Base-by-base conservation (phyloP, 1,140 invertebrate genomes). In the Stratiolaelaps scimitus region DNA sequence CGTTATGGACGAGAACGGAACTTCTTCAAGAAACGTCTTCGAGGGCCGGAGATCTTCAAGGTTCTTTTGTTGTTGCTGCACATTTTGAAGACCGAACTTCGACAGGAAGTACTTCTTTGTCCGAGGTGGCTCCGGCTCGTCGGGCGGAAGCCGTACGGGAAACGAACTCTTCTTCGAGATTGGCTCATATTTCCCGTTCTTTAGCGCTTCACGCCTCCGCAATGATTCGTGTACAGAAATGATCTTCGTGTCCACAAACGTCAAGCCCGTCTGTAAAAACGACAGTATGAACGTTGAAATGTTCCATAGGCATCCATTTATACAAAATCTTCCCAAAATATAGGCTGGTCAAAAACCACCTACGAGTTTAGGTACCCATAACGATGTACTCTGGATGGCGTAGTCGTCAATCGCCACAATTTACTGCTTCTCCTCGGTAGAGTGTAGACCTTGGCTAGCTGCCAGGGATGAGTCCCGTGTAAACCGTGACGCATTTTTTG, bases 91-190 rank as follows among this genome's bases (percentile, higher is more conserved):
- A 1, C 53, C 53, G 23, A 60, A 60, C 17, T 34, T 34, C 53
- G 53, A 60, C 23, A 60, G 17, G 53, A 29, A 60, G 10, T 60
- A 60, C 6, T 23, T 60, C 20, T 60, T 60, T 10, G 53, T 60
- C 17, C 26, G 26, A 15, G 34, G 53, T 34, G 53, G 53, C 10
- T 26, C 53, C n/a, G 53, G 26, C 34, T 60, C 53, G 15, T 60
- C 53, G 1, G 53, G 53, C 17, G 53, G 53, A 2, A 60, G 53
- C 2, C 34, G 53, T 17, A 60, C 34, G 2, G 53, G 53, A 34
- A 60, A 60, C 20, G 26, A 26, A 26, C 34, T 60, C 26, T 60
- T 60, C 53, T 60, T 60, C 26, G 23, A 26, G 13, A 17, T 26
- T 10, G 34, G 23, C 20, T 60, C 53, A 15, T 26, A 26, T 60